A percentile compares a stretch with the other conserved stretches of the same genome.
These are phyloP conservation scores for Odontamblyopus rebecca DNA, from an alignment of 2,797 vertebrate genomes.

Conservation along the genomic window DNA sequence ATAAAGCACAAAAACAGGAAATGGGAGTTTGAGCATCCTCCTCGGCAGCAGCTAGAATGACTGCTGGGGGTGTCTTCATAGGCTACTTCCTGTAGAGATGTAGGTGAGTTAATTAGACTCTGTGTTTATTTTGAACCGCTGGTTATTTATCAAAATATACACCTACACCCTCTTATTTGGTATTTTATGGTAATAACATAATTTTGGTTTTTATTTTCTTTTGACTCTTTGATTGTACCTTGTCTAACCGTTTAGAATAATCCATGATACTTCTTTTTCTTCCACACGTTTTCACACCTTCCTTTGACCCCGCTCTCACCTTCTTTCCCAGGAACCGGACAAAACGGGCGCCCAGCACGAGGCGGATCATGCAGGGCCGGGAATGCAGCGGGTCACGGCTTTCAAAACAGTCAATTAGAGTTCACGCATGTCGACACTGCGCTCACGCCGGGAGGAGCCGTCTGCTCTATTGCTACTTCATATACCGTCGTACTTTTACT, in stretches of 20 bases:
- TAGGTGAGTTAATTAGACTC: too few species aligned
- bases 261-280: not conserved
- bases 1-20: too few species aligned
- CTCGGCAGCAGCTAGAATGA: too few species aligned
- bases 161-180: too few species aligned
- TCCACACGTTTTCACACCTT: not conserved
- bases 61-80: too few species aligned
- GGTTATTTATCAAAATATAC: too few species aligned
- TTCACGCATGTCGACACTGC: constrained; percentile 12
- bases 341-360: constrained; percentile 31
- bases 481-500: constrained; percentile 2
- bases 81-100: too few species aligned
- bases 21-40: too few species aligned
- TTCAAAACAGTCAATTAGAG: constrained; percentile 26
- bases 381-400: constrained; percentile 35
- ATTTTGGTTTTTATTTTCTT: too few species aligned
- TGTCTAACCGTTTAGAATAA: not conserved
- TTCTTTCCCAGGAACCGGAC: constrained; percentile 7
- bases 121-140: too few species aligned
- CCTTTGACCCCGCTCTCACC: not conserved
- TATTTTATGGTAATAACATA: too few species aligned
- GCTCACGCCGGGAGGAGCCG: constrained; percentile 1
- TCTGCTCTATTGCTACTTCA: not conserved
- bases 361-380: constrained; percentile 40
- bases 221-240: too few species aligned